Conservation (phyloP, 2,797 vertebrate genomes). For the Anabacerthia variegaticeps region DNA sequence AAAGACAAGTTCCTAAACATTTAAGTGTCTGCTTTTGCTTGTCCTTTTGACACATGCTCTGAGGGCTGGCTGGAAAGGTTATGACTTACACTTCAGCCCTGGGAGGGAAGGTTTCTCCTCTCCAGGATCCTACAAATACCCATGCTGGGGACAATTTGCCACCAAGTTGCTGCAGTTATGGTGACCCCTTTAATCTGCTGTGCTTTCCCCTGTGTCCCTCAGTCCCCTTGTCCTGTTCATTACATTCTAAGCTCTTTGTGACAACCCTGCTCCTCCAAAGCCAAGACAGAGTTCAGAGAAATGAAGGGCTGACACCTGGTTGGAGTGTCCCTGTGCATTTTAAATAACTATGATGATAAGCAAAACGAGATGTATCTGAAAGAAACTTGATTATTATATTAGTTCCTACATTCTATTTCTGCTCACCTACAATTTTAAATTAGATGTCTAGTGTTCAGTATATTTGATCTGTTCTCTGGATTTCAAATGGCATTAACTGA, state of each 20-base stretch:
- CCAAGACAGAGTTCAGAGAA: not conserved
- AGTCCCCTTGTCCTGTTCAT: not conserved
- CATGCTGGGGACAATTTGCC: accelerated
- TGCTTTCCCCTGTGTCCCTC: not conserved
- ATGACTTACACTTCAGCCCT: not conserved
- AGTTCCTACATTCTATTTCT: not conserved
- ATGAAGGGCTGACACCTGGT: not conserved
- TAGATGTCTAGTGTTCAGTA: accelerated
- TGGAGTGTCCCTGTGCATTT: accelerated
- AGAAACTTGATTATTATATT: not conserved
- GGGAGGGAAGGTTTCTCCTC: not conserved
- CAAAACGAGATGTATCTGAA: not conserved
- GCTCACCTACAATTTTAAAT: not conserved
- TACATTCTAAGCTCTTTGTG: not conserved
- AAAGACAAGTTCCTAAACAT: not conserved
- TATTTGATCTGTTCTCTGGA: not conserved
- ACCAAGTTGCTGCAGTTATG: not conserved
- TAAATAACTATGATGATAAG: not conserved
- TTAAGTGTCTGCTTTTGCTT: not conserved
- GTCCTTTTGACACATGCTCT: not conserved
- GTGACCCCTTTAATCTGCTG: not conserved
- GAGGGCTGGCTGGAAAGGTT: too few species aligned
- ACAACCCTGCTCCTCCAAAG: not conserved
- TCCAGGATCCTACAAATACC: not conserved
- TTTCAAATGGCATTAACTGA: not conserved